Conservation (phyloP, 2,888 invertebrate species). For the Mythimna ferrago region DNA sequence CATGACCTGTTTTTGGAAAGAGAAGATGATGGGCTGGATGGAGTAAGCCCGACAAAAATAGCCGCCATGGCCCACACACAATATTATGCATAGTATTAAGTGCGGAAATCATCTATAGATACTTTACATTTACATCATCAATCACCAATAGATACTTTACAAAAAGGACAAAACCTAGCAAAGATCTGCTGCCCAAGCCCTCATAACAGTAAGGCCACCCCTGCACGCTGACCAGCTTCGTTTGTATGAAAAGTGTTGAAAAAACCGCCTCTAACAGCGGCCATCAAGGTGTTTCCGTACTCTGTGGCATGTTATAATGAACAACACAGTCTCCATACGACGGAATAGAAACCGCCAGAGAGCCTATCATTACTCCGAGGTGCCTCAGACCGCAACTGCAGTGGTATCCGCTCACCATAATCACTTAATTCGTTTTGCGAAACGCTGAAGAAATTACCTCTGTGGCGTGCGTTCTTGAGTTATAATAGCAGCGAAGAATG, state of each 20-base stretch:
- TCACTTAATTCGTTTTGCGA: conserved; percentile 58
- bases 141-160: no score
- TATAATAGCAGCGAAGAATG: conserved; percentile 22
- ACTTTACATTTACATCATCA: no score
- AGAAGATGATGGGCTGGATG: no score
- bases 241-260: background rate
- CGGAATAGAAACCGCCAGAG: conserved; percentile 44
- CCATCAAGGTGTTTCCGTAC: background rate
- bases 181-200: no score
- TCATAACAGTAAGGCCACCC: no score
- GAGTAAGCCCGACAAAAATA: no score
- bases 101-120: no score
- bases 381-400: conserved; percentile 49
- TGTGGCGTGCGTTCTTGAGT: conserved; percentile 34
- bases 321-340: conserved; percentile 33
- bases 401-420: conserved; percentile 58
- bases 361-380: conserved; percentile 42
- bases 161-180: no score
- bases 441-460: conserved; percentile 44
- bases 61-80: no score
- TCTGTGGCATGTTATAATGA: conserved; percentile 25
- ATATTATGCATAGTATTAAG: no score
- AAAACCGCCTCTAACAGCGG: background rate
- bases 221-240: background rate
- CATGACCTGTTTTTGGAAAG: no score